These are phyloP conservation scores for Crotalus horridus DNA, from an alignment of 2,113 vertebrate genomes.

Conservation along the genomic window DNA sequence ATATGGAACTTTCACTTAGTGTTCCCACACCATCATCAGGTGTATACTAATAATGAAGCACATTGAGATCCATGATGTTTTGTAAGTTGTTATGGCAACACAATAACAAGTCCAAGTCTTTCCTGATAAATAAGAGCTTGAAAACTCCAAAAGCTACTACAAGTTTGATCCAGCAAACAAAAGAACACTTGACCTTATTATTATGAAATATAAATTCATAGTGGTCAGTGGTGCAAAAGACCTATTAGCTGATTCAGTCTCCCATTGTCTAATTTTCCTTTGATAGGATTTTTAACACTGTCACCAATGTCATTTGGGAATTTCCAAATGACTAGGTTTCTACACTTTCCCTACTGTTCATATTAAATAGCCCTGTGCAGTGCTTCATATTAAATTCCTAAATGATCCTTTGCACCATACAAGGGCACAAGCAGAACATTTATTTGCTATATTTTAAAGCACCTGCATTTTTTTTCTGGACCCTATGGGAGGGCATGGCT, in stretches of 20 bases:
- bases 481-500: not conserved
- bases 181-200: not conserved
- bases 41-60: not conserved
- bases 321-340: not conserved
- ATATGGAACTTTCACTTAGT: not conserved
- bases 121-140: not conserved
- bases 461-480: not conserved
- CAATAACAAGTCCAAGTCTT: not conserved
- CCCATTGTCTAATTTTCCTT: conserved; percentile 8
- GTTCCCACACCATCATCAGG: not conserved
- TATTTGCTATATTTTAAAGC: not conserved
- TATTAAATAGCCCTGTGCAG: not conserved
- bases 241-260: conserved; percentile 2
- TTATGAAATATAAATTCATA: conserved; percentile 21
- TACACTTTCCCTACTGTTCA: not conserved
- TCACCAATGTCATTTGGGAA: not conserved
- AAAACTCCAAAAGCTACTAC: not conserved
- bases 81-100: conserved; percentile 21
- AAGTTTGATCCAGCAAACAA: not conserved
- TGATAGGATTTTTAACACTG: not conserved
- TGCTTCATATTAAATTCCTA: not conserved
- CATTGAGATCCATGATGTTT: not conserved
- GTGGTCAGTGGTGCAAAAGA: not conserved
- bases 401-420: not conserved
- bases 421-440: not conserved